These are phyloP conservation scores for Drosophila eohydei DNA, from an alignment of 2,888 invertebrate genomes.

Conservation along the genomic window DNA sequence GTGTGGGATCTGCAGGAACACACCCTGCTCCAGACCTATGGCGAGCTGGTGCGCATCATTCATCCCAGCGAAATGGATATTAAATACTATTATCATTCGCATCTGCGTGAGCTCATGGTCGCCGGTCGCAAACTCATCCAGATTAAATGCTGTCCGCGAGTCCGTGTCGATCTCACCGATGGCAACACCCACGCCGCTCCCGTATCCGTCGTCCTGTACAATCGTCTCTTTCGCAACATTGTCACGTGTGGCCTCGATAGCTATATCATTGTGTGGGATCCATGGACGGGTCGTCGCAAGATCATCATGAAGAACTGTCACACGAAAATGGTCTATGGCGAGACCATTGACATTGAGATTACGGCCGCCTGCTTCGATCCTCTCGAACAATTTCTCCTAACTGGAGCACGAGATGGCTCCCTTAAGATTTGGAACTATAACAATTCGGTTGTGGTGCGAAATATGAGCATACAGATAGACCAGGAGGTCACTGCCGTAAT, in stretches of 20 bases:
- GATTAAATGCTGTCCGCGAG: slow-evolving; percentile 88
- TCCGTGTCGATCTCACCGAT: slow-evolving; percentile 89
- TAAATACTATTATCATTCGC: slow-evolving; percentile 88
- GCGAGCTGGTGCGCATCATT: slow-evolving; percentile 87
- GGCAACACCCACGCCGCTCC: slow-evolving; percentile 90
- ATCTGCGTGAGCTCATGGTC: slow-evolving; percentile 88
- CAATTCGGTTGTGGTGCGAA: slow-evolving; percentile 90
- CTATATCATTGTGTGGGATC: slow-evolving; percentile 93
- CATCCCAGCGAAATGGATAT: slow-evolving; percentile 88
- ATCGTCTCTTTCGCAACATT: slow-evolving; percentile 90
- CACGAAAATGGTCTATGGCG: slow-evolving; percentile 88
- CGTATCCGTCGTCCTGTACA: slow-evolving; percentile 91
- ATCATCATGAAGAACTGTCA: slow-evolving; percentile 90
- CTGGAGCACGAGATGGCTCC: slow-evolving; percentile 92
- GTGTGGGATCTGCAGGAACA: slow-evolving; percentile 91
- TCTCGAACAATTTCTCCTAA: slow-evolving; percentile 89
- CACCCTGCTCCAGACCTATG: slow-evolving; percentile 88
- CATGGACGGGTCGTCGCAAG: slow-evolving; percentile 89
- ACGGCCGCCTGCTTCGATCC: slow-evolving; percentile 87
- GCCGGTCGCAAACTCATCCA: slow-evolving; percentile 89
- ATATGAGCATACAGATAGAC: slow-evolving; percentile 88
- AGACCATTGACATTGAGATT: slow-evolving; percentile 85
- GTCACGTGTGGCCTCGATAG: slow-evolving; percentile 92
- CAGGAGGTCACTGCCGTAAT: slow-evolving; percentile 87
- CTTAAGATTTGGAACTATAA: slow-evolving; percentile 94